Evolutionary conservation across 2,888 invertebrate genomes (phyloP), one percentile per base, ranked within the genome.

Genomic region (Cinara cedri): DNA sequence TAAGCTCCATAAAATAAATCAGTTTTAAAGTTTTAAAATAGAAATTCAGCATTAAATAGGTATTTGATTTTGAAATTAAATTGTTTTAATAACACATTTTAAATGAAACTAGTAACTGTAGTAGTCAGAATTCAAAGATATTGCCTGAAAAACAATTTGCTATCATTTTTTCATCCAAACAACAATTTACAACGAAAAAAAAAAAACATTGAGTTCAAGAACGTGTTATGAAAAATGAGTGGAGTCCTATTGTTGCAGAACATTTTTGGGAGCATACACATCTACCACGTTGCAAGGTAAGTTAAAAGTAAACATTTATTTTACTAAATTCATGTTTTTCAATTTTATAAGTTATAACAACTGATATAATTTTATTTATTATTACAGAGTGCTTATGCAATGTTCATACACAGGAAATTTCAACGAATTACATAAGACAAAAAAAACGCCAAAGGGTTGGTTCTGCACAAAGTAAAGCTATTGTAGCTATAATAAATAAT

Each of bases 341-440:
- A n/a, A n/a, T n/a, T n/a, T n/a, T n/a, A n/a, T n/a, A n/a, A n/a
- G n/a, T n/a, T n/a, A n/a, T n/a, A n/a, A n/a, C n/a, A n/a, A n/a
- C n/a, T n/a, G n/a, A n/a, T n/a, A n/a, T n/a, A n/a, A n/a, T n/a
- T n/a, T n/a, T n/a, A n/a, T n/a, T n/a, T n/a, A n/a, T n/a, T n/a
- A 51, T 51, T 51, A 16, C n/a, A 63, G 63, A 46, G 46, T 66
- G 21, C 21, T 66, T 46, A 66, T 66, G 65, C 1, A 66, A 4
- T 66, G 46, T 10, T 10, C 65, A 24, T 66, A 66, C 9, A 16
- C 2, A 24, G 65, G 65, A 8, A 24, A 66, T 46, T 66, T 66
- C 16, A 3, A 66, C 9, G 19, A 24, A 24, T 8, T 9, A 13
- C 46, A 66, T 16, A 21, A 46, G 10, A 1, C 16, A n/a, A 9